Conservation (phyloP, 2,888 invertebrate species). For the Noctuana brunneofusca region DNA sequence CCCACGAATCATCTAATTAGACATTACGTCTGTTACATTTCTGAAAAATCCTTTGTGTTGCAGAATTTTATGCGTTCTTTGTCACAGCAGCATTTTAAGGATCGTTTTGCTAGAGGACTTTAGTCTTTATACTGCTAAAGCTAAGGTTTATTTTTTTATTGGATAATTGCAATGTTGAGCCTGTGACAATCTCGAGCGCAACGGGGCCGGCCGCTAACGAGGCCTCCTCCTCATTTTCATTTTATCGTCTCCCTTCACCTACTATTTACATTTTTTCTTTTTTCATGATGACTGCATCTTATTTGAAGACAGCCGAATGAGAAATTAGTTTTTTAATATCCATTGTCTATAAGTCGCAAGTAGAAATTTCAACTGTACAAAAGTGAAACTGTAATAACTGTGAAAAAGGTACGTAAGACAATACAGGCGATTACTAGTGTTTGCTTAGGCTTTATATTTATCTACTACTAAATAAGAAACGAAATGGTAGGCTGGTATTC, state of each 20-base stretch:
- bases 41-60: conserved; percentile 77
- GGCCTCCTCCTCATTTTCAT: conserved; percentile 72
- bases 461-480: no score
- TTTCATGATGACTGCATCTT: conserved; percentile 46
- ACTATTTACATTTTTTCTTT: conserved; percentile 66
- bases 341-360: not conserved
- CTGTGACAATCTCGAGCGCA: conserved; percentile 71
- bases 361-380: not conserved
- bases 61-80: conserved; percentile 76
- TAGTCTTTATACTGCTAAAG: conserved; percentile 44
- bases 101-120: conserved; percentile 40
- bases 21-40: conserved; percentile 75
- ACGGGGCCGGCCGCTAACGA: conserved; percentile 71
- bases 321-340: conserved; percentile 18
- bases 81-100: conserved; percentile 65
- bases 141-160: conserved; percentile 51
- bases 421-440: no score
- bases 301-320: conserved; percentile 16
- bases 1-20: conserved; percentile 73
- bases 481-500: no score
- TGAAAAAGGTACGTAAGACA: no score
- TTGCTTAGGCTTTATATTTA: no score
- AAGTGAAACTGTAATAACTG: not conserved
- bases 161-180: conserved; percentile 59
- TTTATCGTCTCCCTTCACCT: conserved; percentile 63